Percentiles rank a stretch among this genome's conserved stretches.
Conservation (phyloP, 1,140 invertebrate genomes). For the Drosophila quadrilineata region DNA sequence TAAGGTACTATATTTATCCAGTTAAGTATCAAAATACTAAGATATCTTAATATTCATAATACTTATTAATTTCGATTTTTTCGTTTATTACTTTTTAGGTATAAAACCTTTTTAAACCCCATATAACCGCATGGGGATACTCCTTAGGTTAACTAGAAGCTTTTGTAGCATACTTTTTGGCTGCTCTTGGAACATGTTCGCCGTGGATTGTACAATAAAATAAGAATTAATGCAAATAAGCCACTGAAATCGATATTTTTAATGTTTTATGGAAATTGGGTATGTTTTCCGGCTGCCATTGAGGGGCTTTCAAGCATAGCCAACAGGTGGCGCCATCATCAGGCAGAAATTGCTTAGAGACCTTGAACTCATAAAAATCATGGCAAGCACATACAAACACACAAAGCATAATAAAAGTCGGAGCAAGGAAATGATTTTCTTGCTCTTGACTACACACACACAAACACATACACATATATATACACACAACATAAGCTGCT, state of each 20-base stretch:
- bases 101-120: too few species aligned
- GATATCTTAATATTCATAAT: too few species aligned
- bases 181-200: background rate
- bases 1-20: too few species aligned
- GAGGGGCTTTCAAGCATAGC: slow-evolving; percentile 21
- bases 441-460: slow-evolving; percentile 50
- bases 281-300: slow-evolving; percentile 18
- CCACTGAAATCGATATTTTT: background rate
- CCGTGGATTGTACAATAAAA: too few species aligned
- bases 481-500: background rate
- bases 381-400: slow-evolving; percentile 53
- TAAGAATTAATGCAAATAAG: too few species aligned
- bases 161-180: background rate
- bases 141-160: too few species aligned
- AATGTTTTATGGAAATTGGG: slow-evolving; percentile 37
- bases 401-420: slow-evolving; percentile 64
- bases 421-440: slow-evolving; percentile 75
- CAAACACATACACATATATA: background rate
- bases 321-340: slow-evolving; percentile 66
- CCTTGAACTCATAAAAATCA: slow-evolving; percentile 81
- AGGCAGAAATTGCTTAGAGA: slow-evolving; percentile 52
- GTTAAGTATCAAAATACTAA: background rate
- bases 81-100: too few species aligned
- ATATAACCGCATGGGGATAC: too few species aligned
- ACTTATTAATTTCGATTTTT: too few species aligned